Evolutionary conservation across 2,113 vertebrate species (phyloP).

Genomic region (Pipa parva): DNA sequence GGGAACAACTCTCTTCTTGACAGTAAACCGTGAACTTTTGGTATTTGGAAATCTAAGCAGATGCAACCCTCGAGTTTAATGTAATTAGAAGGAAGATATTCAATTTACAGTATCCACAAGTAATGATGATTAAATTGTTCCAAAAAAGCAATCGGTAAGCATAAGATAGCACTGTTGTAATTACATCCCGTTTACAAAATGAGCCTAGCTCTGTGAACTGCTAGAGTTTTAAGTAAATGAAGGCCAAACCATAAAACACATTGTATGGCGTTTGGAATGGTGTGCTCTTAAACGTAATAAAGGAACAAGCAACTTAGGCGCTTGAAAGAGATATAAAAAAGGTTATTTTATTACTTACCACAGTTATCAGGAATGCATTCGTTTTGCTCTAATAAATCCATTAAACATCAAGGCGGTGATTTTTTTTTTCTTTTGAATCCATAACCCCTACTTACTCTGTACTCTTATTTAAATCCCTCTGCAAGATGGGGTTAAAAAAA

Average conservation of each 20-base stretch:
- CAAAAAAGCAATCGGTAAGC: constrained; percentile 77
- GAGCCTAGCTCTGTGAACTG: constrained; percentile 66
- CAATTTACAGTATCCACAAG: constrained; percentile 81
- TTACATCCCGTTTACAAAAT: constrained; percentile 70
- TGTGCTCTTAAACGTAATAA: constrained; percentile 61
- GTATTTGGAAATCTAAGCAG: constrained; percentile 67
- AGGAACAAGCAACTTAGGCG: constrained; percentile 57
- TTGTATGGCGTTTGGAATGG: constrained; percentile 60
- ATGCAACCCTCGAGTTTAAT: constrained; percentile 68
- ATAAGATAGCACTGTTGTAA: constrained; percentile 75
- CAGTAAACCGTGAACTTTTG: constrained; percentile 68
- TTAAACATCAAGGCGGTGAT: constrained; percentile 44
- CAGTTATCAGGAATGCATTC: constrained; percentile 54
- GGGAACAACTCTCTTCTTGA: constrained; percentile 69
- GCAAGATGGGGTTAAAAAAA: background rate
- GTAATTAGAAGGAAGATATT: constrained; percentile 75
- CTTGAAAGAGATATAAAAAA: constrained; percentile 14
- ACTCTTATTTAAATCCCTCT: background rate
- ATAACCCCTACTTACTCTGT: constrained; percentile 1
- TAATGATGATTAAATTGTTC: constrained; percentile 77
- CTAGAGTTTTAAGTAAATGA: constrained; percentile 74
- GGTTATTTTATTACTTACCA: constrained; percentile 59
- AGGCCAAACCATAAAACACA: constrained; percentile 69
- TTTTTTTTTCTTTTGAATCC: background rate
- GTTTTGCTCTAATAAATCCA: constrained; percentile 56